Evolutionary conservation across 64 coral and sea anemone species (phyloP), one percentile per base, ranked within the genome.

Genomic region (Orbicella faveolata): DNA sequence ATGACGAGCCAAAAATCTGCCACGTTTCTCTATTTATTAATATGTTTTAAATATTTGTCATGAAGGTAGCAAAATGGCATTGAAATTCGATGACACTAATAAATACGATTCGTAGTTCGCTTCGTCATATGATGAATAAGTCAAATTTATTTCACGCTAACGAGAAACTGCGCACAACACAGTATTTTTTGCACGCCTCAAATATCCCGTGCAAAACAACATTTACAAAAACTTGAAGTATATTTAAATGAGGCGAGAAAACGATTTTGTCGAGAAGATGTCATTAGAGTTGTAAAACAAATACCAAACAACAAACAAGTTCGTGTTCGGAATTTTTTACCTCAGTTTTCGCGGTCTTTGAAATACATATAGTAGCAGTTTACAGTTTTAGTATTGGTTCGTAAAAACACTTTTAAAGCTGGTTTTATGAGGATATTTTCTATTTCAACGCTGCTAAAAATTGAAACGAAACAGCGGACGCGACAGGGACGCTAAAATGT

Each of bases 41-140:
- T 2, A 52, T 37, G 37, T 52, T 81, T 81, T 12, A 81, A 66
- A 83, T 65, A 68, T 83, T 67, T 67, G 48, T 67, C 18, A 68
- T 12, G 17, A 68, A 68, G 61, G 61, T 41, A 41, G 34, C 80
- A 33, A 68, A 67, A 63, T 39, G 19, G 52, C 37, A 53, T 67
- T 5, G 36, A 44, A 8, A 25, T 72, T 67, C 34, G 23, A 52
- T 25, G 13, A n/a, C 15, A 0, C 61, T 73, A 73, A 85, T 72
- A 37, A 85, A 85, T 67, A 19, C 30, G 52, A 9, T 17, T 51
- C 21, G 67, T 30, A 59, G 55, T 15, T 59, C 12, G 55, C 15
- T 12, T 59, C 55, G 2, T 11, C 0, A 25, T 15, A 48, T 79
- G 51, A 23, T 59, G 20, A 79, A 84, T n/a, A 68, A 84, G 17